Evolutionary conservation across 2,797 vertebrate genomes (phyloP).

Genomic region (Eptatretus atami): DNA sequence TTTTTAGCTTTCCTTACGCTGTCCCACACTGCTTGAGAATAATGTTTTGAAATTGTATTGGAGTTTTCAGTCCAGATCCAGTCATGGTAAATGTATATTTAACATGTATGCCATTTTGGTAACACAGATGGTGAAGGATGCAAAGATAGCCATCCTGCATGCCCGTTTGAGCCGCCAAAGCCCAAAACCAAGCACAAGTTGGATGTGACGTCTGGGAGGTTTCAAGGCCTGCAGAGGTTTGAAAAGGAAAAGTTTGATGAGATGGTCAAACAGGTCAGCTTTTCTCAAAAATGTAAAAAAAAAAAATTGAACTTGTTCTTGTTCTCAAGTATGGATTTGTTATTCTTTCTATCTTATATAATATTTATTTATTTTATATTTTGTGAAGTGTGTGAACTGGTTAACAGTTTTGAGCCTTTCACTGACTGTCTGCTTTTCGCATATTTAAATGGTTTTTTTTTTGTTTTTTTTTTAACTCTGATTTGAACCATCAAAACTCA

Average conservation of each 20-base stretch:
- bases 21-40: too few relatives aligned
- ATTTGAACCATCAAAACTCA: too few relatives aligned
- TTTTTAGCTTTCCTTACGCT: too few relatives aligned
- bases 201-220: slow-evolving; percentile 65
- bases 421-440: too few relatives aligned
- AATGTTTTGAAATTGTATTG: neutral
- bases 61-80: neutral
- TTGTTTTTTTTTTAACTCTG: too few relatives aligned
- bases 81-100: too few relatives aligned
- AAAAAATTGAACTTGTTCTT: neutral
- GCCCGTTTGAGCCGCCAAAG: slow-evolving; percentile 88
- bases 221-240: slow-evolving; percentile 72
- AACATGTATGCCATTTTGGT: too few relatives aligned
- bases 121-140: slow-evolving; percentile 37
- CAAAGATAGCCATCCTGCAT: slow-evolving; percentile 76
- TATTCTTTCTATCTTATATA: neutral
- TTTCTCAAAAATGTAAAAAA: neutral
- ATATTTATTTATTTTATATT: neutral
- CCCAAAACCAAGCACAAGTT: slow-evolving; percentile 99
- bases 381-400: too few relatives aligned
- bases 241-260: slow-evolving; percentile 85
- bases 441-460: too few relatives aligned
- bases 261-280: slow-evolving; percentile 61
- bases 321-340: neutral
- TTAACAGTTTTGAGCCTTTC: too few relatives aligned